Conservation (phyloP, 2,888 invertebrate genomes). For the Hoplodrina blanda region DNA sequence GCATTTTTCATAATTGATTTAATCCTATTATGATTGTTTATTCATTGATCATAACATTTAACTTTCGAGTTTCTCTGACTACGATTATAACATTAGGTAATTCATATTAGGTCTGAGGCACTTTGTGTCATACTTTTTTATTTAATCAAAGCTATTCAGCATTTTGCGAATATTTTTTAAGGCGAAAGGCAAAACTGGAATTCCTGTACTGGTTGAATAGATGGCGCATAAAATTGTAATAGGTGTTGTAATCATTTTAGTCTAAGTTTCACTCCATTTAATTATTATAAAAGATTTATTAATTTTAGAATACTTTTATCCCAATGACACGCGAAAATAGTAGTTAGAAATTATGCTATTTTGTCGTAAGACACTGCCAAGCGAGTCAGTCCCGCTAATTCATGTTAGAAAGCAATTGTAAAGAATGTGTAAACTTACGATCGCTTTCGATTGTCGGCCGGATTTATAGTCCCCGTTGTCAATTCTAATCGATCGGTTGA, state of each 20-base stretch:
- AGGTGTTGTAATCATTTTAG: too few species aligned
- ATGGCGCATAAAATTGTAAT: too few species aligned
- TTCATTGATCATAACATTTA: slow-evolving; percentile 4
- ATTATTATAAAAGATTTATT: background rate
- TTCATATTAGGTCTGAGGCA: background rate
- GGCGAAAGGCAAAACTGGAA: too few species aligned
- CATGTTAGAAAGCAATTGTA: slow-evolving; percentile 83
- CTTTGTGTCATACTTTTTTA: too few species aligned
- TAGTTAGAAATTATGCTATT: slow-evolving; percentile 22
- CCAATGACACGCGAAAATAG: background rate
- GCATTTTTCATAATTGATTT: slow-evolving; percentile 35
- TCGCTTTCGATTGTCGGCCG: slow-evolving; percentile 77
- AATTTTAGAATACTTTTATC: background rate
- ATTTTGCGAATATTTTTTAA: too few species aligned
- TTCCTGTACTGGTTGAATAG: too few species aligned
- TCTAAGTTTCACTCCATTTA: too few species aligned
- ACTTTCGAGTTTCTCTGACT: slow-evolving; percentile 22
- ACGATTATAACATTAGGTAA: background rate
- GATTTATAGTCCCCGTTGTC: slow-evolving; percentile 63
- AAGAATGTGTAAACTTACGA: slow-evolving; percentile 82
- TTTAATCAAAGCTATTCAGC: too few species aligned
- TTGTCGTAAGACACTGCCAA: slow-evolving; percentile 57
- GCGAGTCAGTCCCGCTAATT: slow-evolving; percentile 70
- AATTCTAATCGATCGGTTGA: slow-evolving; percentile 67
- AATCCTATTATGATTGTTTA: slow-evolving; percentile 36